Evolutionary conservation across 2,113 vertebrate genomes (phyloP).

Genomic region (Heloderma charlesbogerti): DNA sequence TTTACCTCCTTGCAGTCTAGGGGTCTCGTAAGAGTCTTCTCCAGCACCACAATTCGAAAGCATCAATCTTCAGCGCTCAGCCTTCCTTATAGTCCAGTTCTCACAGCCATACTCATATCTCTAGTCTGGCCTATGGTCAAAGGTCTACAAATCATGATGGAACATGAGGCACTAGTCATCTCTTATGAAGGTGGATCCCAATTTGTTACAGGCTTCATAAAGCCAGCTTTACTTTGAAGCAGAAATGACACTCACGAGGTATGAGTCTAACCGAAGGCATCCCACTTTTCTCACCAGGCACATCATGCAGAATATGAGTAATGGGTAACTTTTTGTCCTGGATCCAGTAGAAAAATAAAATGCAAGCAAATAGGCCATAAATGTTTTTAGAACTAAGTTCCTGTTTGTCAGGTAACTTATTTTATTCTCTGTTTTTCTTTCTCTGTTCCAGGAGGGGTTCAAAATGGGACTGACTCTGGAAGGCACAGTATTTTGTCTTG

Average conservation of each 20-base stretch:
- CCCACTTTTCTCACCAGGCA: not conserved
- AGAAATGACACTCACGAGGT: not conserved
- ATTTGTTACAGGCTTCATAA: not conserved
- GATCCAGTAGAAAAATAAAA: not conserved
- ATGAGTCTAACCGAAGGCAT: not conserved
- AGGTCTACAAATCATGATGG: not conserved
- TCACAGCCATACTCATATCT: not conserved
- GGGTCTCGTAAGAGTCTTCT: too few species aligned
- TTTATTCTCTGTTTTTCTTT: conserved; percentile 46
- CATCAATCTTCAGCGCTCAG: too few species aligned
- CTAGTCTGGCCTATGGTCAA: not conserved
- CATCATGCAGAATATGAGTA: not conserved
- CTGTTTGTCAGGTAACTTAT: not conserved
- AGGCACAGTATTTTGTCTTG: conserved; percentile 95
- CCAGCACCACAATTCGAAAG: too few species aligned
- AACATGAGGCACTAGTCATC: not conserved
- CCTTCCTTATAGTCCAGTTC: too few species aligned
- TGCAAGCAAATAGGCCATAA: not conserved
- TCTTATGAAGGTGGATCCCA: not conserved
- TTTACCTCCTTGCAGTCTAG: too few species aligned
- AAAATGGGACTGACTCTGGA: conserved; percentile 99
- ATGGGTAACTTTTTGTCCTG: too few species aligned
- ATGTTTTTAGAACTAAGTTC: not conserved
- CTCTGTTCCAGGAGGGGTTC: conserved; percentile 97
- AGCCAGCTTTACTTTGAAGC: not conserved